Conservation (phyloP, 2,797 vertebrate genomes). For the Brachyalestes nurse region DNA sequence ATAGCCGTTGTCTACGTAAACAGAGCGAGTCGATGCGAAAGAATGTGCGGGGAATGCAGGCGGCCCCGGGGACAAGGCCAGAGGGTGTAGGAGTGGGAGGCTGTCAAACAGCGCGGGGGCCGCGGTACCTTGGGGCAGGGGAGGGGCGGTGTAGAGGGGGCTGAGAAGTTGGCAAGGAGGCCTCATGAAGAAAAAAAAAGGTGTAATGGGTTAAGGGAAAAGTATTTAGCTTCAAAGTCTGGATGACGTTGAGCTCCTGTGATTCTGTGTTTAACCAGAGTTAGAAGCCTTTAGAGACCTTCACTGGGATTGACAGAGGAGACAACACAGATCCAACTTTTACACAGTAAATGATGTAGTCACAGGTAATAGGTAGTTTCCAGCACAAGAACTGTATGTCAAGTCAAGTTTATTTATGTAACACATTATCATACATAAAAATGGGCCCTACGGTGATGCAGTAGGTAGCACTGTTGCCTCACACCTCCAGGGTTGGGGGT, state of each 20-base stretch:
- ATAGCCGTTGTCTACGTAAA: constrained; percentile 74
- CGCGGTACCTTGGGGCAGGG: constrained; percentile 45
- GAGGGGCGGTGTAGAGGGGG: constrained; percentile 27
- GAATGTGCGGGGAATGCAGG: constrained; percentile 75
- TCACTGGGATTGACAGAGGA: constrained; percentile 64
- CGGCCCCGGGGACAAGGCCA: constrained; percentile 69
- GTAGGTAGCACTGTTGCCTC: no score
- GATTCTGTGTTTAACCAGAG: constrained; percentile 25
- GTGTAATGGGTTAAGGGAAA: constrained; percentile 59
- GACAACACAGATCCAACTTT: constrained; percentile 54
- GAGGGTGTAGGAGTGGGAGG: constrained; percentile 57
- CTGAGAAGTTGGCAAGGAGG: constrained; percentile 47
- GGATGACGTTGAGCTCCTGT: constrained; percentile 14
- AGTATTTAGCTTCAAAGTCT: constrained; percentile 55
- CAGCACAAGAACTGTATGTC: not conserved
- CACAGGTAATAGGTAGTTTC: not conserved
- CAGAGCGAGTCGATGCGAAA: constrained; percentile 73
- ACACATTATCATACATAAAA: no score
- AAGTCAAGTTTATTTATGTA: no score
- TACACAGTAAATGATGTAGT: not conserved
- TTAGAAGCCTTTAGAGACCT: constrained; percentile 32
- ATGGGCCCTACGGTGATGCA: no score
- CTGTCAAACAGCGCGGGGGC: constrained; percentile 53
- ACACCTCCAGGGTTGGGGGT: no score
- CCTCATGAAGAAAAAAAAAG: constrained; percentile 46